Base-by-base conservation (phyloP, 2,797 vertebrate species). In the Pampus argenteus region DNA sequence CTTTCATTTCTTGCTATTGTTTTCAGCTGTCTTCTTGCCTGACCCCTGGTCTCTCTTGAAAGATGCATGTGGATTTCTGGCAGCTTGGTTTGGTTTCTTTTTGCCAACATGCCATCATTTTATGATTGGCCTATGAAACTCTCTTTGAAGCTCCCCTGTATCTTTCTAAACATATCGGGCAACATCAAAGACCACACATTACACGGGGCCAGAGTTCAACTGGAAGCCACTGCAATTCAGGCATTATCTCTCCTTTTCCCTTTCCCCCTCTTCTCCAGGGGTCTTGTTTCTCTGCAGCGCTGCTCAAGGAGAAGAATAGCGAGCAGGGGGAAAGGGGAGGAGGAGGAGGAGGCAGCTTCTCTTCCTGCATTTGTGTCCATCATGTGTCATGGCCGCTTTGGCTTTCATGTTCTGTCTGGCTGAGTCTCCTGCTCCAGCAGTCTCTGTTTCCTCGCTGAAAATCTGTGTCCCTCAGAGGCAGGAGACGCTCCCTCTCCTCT, bases 381-480 rank as follows among this genome's bases (percentile, higher is more conserved):
- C 93, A 94, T 86, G 90, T 94, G 93, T 94, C 93, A 94, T 86
- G 92, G 90, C 86, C 59, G 72, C 88, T 91, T 83, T 85, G 85
- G 87, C 86, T 93, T 92, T 93, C 86, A 85, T 91, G 92, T 93
- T 93, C 90, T 94, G 92, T 94, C 92, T 91, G 92, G 85, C 89
- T 91, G 91, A 91, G 89, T 92, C 90, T 94, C 91, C 91, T 92
- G 93, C 91, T 93, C 89, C 91, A 92, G 87, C 89, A 66, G 85
- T 87, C 86, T 87, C 82, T 76, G 82, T 88, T 91, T 91, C 90
- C 89, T 92, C 11, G 52, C 76, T 78, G 74, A 78, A 83, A 87
- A 76, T 78, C 84, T 11, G 78, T 85, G 90, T 94, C 91, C 91
- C 93, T 95, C 78, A 81, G 92, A 94, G 92, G 92, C 88, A 84